phyloP scores from a whole-genome alignment of 64 coral and sea anemone species.

The Orbicella faveolata region DNA sequence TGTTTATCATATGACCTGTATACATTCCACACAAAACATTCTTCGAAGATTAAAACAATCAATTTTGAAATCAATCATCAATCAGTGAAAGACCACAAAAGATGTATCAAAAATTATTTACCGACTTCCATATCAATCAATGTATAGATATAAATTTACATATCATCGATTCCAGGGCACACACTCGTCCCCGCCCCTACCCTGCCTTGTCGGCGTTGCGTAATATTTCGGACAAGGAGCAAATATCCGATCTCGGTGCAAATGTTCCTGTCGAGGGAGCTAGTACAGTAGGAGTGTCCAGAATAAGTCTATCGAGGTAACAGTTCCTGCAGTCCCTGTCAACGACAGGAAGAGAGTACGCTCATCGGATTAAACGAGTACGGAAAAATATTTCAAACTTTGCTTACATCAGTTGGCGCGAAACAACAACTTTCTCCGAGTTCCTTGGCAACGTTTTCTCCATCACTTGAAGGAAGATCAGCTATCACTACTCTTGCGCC shows the following conservation, averaged over 20 bases:
- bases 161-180: background rate
- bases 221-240: background rate
- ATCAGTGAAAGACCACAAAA: no score
- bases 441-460: constrained; percentile 78
- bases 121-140: no score
- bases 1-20: no score
- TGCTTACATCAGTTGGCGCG: constrained; percentile 88
- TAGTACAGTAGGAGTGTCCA: background rate
- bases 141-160: no score
- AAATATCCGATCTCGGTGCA: background rate
- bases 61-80: no score
- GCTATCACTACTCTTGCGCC: constrained; percentile 90
- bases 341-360: background rate
- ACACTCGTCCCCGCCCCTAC: background rate
- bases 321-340: background rate
- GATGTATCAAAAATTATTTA: no score
- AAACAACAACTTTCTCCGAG: constrained; percentile 85
- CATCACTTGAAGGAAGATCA: constrained; percentile 90
- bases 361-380: background rate
- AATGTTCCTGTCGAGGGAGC: no score
- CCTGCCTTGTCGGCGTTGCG: background rate
- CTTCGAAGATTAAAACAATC: no score
- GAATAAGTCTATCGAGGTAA: no score
- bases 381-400: background rate
- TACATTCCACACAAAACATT: no score